Conservation (phyloP, 2,797 vertebrate genomes). For the Sorex maritimensis region DNA sequence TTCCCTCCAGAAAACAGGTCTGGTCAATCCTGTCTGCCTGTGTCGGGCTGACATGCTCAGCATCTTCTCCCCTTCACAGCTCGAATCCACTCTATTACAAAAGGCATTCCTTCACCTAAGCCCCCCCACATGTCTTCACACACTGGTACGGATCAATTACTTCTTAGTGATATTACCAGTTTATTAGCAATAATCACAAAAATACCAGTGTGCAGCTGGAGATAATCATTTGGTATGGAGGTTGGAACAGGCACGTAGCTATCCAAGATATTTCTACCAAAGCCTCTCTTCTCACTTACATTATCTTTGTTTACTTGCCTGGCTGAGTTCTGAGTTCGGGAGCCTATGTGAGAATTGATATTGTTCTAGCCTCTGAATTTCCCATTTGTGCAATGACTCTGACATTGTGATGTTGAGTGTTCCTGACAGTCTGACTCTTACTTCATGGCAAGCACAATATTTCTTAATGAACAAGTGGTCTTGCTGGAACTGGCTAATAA, state of each 20-base stretch:
- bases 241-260: too few species aligned
- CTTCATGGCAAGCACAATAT: background rate
- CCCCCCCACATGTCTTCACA: background rate
- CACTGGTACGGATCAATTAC: background rate
- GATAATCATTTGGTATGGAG: too few species aligned
- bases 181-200: conserved; percentile 1
- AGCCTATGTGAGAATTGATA: background rate
- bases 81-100: background rate
- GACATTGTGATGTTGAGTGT: background rate
- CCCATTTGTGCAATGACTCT: background rate
- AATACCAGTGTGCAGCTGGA: background rate
- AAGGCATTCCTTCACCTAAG: background rate
- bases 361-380: background rate
- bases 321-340: background rate
- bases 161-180: background rate
- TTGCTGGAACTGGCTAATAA: background rate
- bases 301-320: background rate
- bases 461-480: background rate
- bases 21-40: background rate
- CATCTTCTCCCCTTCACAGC: background rate
- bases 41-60: background rate
- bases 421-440: background rate
- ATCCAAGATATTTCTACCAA: background rate
- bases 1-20: background rate
- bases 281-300: background rate